Evolutionary conservation across 2,888 invertebrate genomes (phyloP).

Genomic region (Pterobdella sp.): DNA sequence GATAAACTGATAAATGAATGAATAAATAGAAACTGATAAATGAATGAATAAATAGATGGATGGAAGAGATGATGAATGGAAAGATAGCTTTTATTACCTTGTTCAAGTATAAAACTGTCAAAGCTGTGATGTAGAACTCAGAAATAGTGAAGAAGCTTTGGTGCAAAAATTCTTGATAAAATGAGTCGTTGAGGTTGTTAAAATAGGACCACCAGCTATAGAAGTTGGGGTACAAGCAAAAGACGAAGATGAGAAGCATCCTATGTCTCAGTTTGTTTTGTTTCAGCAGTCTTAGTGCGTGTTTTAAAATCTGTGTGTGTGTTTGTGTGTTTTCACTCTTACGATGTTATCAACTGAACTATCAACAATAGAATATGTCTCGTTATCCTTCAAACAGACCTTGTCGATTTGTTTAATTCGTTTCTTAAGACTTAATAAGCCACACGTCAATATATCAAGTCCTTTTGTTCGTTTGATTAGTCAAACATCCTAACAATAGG

Average conservation of each 20-base stretch:
- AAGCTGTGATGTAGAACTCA: background rate
- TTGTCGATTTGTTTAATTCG: no score
- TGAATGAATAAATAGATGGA: no score
- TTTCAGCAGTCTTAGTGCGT: constrained; percentile 24
- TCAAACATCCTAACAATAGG: no score
- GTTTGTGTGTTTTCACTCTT: background rate
- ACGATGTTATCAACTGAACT: background rate
- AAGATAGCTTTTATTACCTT: background rate
- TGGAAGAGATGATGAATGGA: background rate
- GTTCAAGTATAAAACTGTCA: background rate
- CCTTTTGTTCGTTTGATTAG: no score
- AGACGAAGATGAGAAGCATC: constrained; percentile 30
- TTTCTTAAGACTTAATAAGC: no score
- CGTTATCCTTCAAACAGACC: no score
- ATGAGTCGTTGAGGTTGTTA: constrained; percentile 38
- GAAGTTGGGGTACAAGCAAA: constrained; percentile 37
- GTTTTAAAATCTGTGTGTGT: constrained; percentile 20
- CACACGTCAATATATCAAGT: no score
- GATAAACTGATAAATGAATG: no score
- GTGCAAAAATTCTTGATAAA: constrained; percentile 36
- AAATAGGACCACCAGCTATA: constrained; percentile 40
- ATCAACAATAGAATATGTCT: no score
- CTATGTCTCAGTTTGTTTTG: constrained; percentile 16
- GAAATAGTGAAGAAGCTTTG: constrained; percentile 35
- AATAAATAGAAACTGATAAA: no score